Evolutionary conservation across 2,888 invertebrate genomes (phyloP).

Genomic region (Polyploca ridens): DNA sequence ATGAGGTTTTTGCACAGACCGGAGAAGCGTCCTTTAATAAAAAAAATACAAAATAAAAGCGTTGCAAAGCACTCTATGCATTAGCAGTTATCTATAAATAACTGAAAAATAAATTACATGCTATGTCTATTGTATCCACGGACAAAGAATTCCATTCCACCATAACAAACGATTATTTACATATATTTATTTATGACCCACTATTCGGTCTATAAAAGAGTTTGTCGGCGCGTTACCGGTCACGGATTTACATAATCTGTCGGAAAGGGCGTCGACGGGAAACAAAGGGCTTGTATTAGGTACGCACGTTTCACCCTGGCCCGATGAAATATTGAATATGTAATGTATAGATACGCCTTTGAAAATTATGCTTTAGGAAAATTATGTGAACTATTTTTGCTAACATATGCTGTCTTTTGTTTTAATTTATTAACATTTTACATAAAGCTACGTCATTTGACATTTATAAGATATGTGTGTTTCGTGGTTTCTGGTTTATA

Average conservation of each 20-base stretch:
- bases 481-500: too few species aligned
- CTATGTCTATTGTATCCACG: background rate
- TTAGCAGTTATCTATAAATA: background rate
- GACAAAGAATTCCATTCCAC: background rate
- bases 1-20: too few species aligned
- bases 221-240: constrained; percentile 11
- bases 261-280: constrained; percentile 21
- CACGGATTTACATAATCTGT: constrained; percentile 33
- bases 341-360: background rate
- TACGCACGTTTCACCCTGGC: constrained; percentile 16
- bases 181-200: constrained; percentile 7
- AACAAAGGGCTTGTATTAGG: constrained; percentile 27
- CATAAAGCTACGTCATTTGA: too few species aligned
- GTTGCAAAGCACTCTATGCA: too few species aligned
- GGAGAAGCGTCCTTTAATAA: too few species aligned
- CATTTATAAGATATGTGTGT: too few species aligned
- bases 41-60: too few species aligned
- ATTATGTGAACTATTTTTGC: background rate
- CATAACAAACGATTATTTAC: background rate
- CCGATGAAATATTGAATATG: constrained; percentile 1
- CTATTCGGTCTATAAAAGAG: constrained; percentile 7
- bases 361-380: background rate
- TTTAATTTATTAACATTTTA: too few species aligned
- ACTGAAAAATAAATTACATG: background rate
- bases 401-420: too few species aligned